Base-by-base conservation (phyloP, 1,140 invertebrate species). In the Rhynchophorus ferrugineus region DNA sequence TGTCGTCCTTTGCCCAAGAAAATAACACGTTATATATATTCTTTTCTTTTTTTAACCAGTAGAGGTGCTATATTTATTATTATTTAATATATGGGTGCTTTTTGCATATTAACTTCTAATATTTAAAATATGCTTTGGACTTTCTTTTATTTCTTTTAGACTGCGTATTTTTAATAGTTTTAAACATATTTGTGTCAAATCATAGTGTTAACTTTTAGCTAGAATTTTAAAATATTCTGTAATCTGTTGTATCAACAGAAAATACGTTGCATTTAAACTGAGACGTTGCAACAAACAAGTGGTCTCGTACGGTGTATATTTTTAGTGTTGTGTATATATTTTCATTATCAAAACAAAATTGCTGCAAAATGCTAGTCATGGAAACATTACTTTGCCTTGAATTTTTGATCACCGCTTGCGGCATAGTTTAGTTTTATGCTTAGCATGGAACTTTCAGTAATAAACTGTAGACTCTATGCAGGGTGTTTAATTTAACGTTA, bases 231-330 rank as follows among this genome's bases (percentile, higher is more conserved):
- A 3, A 6, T n/a, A n/a, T n/a, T n/a, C n/a, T n/a, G n/a, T n/a
- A n/a, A 22, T 37, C 49, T 51, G 49, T 51, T 51, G 49, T 44
- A 51, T 51, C 49, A 51, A 51, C 49, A 51, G 49, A 22, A 39
- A 16, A 39, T 3, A 29, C 11, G 24, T 3, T 39, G 17, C n/a
- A 17, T 9, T 39, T 39, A n/a, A n/a, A 37, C 3, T 37, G 14
- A n/a, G 19, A 17, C 37, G 14, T 16, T n/a, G 17, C 37, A 17
- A 39, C n/a, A 39, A 39, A 2, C 7, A 39, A 16, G 3, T 16
- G 11, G 34, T 36, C 34, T 36, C 16, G n/a, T 3, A 36, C n/a
- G 11, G 11, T 39, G 37, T 39, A 39, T 16, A 39, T 39, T 39
- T 11, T 39, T 39, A 39, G 37, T 39, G 17, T 39, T 39, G 17